Evolutionary conservation across 2,113 vertebrate species (phyloP).

Genomic region (Proteles cristata): DNA sequence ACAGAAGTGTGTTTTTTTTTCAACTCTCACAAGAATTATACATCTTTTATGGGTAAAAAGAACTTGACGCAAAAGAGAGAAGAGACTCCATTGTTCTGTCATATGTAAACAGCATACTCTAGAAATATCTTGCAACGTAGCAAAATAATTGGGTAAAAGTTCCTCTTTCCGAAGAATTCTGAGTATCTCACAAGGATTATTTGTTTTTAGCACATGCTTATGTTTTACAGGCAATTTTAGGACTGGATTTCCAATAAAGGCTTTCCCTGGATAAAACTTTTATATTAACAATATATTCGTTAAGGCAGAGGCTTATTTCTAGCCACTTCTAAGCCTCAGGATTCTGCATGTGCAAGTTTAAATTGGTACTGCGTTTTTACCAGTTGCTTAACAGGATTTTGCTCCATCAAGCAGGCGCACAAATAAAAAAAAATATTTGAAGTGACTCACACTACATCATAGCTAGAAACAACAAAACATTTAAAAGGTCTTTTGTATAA

Average conservation of each 20-base stretch:
- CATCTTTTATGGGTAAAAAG: not conserved
- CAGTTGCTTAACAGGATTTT: conserved; percentile 70
- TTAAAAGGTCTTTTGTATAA: conserved; percentile 79
- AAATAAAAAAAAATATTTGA: conserved; percentile 19
- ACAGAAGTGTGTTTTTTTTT: conserved; percentile 6
- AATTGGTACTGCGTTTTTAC: conserved; percentile 43
- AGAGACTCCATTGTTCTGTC: conserved; percentile 33
- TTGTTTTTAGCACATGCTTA: not conserved
- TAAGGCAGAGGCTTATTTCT: not conserved
- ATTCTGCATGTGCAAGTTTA: conserved; percentile 48
- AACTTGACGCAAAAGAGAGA: conserved; percentile 15
- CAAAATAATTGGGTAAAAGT: not conserved
- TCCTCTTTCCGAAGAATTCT: not conserved
- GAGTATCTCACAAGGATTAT: not conserved
- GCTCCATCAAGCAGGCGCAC: conserved; percentile 49
- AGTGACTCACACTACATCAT: conserved; percentile 61
- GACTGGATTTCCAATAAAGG: conserved; percentile 45
- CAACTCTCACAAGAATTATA: not conserved
- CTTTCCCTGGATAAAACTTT: conserved; percentile 40
- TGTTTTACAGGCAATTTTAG: conserved; percentile 45
- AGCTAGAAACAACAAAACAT: conserved; percentile 66
- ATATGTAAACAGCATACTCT: not conserved
- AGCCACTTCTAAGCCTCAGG: not conserved
- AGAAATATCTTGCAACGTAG: conserved; percentile 26
- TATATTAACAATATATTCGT: not conserved